These are phyloP conservation scores for Rhyacophila brunnea DNA, from an alignment of 1,140 invertebrate genomes.

Conservation along the genomic window DNA sequence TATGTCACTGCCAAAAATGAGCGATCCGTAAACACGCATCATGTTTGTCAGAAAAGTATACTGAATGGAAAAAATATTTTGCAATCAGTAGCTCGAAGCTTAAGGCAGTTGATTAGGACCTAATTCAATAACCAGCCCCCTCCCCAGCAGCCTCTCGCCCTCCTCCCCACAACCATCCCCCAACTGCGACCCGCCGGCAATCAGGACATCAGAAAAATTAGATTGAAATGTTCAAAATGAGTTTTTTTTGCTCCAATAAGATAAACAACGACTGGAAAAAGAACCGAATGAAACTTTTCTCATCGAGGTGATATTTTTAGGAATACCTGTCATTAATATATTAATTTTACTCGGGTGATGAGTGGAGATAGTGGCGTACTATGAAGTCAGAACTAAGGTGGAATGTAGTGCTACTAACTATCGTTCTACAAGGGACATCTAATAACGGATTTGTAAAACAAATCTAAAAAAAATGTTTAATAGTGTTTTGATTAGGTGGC, in stretches of 20 bases:
- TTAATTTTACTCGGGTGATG: too few relatives aligned
- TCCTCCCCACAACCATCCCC: not conserved
- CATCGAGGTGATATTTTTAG: not conserved
- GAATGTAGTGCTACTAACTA: too few relatives aligned
- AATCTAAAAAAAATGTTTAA: too few relatives aligned
- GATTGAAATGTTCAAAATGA: conserved; percentile 1
- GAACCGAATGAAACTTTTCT: not conserved
- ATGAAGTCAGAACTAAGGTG: too few relatives aligned
- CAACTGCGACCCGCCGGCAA: not conserved
- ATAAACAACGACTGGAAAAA: not conserved
- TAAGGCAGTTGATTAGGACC: conserved; percentile 1
- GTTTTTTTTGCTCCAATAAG: not conserved
- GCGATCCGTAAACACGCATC: too few relatives aligned
- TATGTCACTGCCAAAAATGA: too few relatives aligned
- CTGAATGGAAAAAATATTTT: conserved; percentile 13
- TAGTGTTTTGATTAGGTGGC: too few relatives aligned
- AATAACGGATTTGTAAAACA: too few relatives aligned
- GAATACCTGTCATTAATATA: too few relatives aligned
- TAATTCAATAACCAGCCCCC: conserved; percentile 7
- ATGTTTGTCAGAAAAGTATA: not conserved
- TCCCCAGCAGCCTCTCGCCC: not conserved
- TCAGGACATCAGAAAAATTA: conserved; percentile 5
- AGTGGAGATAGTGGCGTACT: too few relatives aligned
- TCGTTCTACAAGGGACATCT: too few relatives aligned
- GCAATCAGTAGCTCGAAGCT: conserved; percentile 4